These are phyloP conservation scores for Pogonomyrmex californicus DNA, from an alignment of 1,140 invertebrate genomes.

Conservation along the genomic window DNA sequence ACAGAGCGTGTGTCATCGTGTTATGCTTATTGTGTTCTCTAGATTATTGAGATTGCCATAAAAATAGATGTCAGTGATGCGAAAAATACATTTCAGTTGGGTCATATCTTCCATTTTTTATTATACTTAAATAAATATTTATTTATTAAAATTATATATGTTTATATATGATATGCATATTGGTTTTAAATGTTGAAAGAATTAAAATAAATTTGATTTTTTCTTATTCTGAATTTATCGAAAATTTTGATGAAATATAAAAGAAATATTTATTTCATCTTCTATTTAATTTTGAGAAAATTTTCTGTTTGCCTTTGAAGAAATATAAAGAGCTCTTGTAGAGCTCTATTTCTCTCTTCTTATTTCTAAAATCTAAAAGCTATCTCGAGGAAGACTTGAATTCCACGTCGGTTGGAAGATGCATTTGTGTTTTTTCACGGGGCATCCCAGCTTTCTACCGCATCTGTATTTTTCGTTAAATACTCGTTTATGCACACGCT, in stretches of 20 bases:
- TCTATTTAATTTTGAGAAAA: neutral
- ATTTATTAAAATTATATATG: neutral
- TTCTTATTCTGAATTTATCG: neutral
- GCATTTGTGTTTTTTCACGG: neutral
- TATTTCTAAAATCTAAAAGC: neutral
- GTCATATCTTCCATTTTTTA: neutral
- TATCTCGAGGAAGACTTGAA: neutral
- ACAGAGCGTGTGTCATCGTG: neutral
- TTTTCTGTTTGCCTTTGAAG: neutral
- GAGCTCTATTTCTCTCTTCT: neutral
- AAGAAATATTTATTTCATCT: neutral
- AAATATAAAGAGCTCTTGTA: neutral
- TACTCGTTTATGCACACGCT: neutral
- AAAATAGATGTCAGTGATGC: neutral
- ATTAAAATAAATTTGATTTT: neutral
- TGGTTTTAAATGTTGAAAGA: neutral
- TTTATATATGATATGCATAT: neutral
- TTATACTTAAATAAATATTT: neutral
- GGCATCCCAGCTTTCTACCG: neutral
- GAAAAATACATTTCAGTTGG: neutral
- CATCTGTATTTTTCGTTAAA: slow-evolving; percentile 12
- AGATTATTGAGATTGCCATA: neutral
- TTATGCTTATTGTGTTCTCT: slow-evolving; percentile 11
- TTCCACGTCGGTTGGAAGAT: neutral
- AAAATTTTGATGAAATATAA: neutral